Evolutionary conservation across 2,888 invertebrate species (phyloP).

Genomic region (Anagyrus pseudococci): DNA sequence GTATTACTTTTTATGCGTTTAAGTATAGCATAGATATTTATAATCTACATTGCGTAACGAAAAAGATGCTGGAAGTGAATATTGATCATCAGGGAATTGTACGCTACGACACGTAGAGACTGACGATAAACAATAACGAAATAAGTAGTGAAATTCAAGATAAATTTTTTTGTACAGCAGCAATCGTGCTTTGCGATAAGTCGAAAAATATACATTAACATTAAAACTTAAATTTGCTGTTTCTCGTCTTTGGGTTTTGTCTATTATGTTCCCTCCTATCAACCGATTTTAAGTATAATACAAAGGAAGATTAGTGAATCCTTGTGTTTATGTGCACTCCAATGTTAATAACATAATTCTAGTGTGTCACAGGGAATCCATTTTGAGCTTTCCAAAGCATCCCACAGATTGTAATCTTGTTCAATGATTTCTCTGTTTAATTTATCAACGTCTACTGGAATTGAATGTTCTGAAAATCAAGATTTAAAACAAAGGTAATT

Average conservation of each 20-base stretch:
- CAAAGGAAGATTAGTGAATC: constrained; percentile 7
- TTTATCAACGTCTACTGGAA: constrained; percentile 75
- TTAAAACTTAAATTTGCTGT: constrained; percentile 19
- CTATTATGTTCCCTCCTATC: not conserved
- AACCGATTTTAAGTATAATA: constrained; percentile 8
- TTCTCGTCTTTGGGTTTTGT: constrained; percentile 30
- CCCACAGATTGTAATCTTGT: constrained; percentile 80
- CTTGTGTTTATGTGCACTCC: constrained; percentile 15
- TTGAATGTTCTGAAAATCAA: constrained; percentile 79
- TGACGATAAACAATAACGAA: constrained; percentile 39
- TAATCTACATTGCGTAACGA: constrained; percentile 22
- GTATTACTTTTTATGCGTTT: constrained; percentile 29
- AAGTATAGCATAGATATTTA: constrained; percentile 26
- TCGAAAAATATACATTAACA: constrained; percentile 31
- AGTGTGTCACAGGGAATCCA: constrained; percentile 82
- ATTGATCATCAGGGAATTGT: constrained; percentile 40
- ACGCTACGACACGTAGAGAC: constrained; percentile 38
- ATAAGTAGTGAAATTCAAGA: constrained; percentile 35
- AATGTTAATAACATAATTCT: constrained; percentile 66
- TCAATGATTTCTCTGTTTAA: constrained; percentile 79
- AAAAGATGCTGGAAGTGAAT: constrained; percentile 33
- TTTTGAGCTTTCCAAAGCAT: constrained; percentile 81
- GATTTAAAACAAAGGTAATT: constrained; percentile 12
- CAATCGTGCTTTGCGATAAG: constrained; percentile 28
- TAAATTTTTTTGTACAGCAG: constrained; percentile 38